Evolutionary conservation across 2,888 invertebrate species (phyloP).

Genomic region (Steinernema carpocapsae): DNA sequence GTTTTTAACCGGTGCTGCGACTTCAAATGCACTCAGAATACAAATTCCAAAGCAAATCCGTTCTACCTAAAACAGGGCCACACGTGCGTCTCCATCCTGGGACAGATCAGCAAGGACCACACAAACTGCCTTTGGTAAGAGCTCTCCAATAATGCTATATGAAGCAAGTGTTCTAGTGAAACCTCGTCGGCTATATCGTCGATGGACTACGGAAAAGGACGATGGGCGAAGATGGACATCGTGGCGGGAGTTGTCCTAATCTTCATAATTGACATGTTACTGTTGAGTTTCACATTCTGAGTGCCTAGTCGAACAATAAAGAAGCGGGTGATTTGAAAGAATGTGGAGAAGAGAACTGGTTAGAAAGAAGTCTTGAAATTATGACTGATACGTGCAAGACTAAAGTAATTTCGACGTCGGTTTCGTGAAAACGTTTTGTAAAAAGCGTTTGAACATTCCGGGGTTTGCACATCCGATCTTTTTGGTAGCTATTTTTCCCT

Average conservation of each 20-base stretch:
- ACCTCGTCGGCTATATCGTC: conserved; percentile 22
- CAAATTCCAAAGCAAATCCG: not conserved
- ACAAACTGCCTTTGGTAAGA: conserved; percentile 43
- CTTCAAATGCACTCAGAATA: conserved; percentile 37
- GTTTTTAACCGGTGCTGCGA: conserved; percentile 47
- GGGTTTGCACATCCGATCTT: too few relatives aligned
- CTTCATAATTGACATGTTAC: conserved; percentile 44
- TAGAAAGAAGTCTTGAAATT: too few relatives aligned
- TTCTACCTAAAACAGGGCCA: conserved; percentile 34
- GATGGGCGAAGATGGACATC: conserved; percentile 44
- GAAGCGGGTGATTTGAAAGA: conserved; percentile 14
- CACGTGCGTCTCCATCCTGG: conserved; percentile 48
- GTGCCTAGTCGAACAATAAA: not conserved
- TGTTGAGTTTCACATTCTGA: conserved; percentile 43
- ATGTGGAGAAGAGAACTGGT: too few relatives aligned
- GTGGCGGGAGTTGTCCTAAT: conserved; percentile 44
- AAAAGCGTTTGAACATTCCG: too few relatives aligned
- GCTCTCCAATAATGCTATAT: too few relatives aligned
- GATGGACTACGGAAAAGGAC: conserved; percentile 2
- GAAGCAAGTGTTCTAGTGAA: conserved; percentile 29
- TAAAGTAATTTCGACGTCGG: too few relatives aligned
- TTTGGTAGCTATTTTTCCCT: too few relatives aligned
- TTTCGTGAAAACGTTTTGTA: too few relatives aligned
- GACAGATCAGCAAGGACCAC: conserved; percentile 41
- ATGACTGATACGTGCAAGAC: too few relatives aligned